Conservation (phyloP, 2,113 vertebrate genomes). For the Leptobrachium ailaonicum region DNA sequence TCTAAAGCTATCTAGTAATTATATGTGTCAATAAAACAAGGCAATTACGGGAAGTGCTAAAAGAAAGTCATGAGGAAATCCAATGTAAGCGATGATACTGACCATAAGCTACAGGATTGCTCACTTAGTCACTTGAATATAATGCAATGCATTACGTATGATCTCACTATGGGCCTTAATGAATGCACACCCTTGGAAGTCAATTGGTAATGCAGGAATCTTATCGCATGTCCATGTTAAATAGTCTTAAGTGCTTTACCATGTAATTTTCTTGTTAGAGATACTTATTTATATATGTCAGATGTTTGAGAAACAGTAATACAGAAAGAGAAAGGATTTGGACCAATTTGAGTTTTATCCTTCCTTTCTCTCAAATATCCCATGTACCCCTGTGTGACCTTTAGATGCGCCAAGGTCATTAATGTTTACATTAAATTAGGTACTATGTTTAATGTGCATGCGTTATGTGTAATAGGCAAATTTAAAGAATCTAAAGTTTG, state of each 20-base stretch:
- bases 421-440: too few species aligned
- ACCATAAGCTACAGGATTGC: constrained; percentile 4
- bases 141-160: constrained; percentile 23
- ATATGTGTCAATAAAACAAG: constrained; percentile 29
- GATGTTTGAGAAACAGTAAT: too few species aligned
- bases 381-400: too few species aligned
- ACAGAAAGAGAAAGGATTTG: too few species aligned
- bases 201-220: too few species aligned
- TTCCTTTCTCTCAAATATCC: too few species aligned
- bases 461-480: too few species aligned
- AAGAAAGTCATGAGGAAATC: constrained; percentile 15
- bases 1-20: constrained; percentile 21
- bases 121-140: constrained; percentile 4
- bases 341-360: too few species aligned
- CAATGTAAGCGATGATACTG: constrained; percentile 2
- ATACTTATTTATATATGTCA: too few species aligned
- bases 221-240: neutral
- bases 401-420: too few species aligned
- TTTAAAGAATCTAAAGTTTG: too few species aligned
- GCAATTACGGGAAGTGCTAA: constrained; percentile 10
- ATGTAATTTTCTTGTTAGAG: neutral
- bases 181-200: constrained; percentile 18
- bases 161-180: constrained; percentile 13
- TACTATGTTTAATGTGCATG: too few species aligned
- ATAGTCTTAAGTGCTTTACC: neutral